Evolutionary conservation across 1,140 invertebrate species (phyloP).

Genomic region (Drosophila littoralis): DNA sequence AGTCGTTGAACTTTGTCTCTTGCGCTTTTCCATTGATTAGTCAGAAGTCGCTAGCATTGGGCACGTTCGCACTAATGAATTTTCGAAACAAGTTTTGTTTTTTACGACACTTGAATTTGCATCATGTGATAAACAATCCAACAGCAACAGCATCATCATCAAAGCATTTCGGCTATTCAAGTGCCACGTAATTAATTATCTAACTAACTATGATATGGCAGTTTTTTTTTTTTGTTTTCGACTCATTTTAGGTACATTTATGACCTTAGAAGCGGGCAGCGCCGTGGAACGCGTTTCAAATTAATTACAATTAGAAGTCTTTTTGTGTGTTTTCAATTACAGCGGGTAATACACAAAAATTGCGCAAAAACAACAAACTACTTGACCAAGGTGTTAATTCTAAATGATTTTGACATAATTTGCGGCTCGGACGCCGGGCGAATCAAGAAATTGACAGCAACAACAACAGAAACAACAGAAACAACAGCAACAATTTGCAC

Average conservation of each 20-base stretch:
- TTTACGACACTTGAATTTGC: constrained; percentile 43
- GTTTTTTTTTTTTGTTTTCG: too few relatives aligned
- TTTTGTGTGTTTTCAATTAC: constrained; percentile 23
- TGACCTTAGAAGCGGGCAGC: constrained; percentile 7
- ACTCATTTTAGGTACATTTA: constrained; percentile 2
- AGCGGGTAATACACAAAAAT: constrained; percentile 47
- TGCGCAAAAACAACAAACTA: constrained; percentile 12
- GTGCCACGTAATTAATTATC: constrained; percentile 16
- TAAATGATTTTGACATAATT: constrained; percentile 43
- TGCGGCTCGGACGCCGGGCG: constrained; percentile 19
- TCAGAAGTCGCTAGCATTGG: constrained; percentile 18
- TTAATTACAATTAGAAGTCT: constrained; percentile 31
- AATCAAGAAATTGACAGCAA: constrained; percentile 36
- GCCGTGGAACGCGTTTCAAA: constrained; percentile 6
- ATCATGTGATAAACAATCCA: constrained; percentile 53
- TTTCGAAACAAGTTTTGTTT: constrained; percentile 56
- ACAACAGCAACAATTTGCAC: constrained; percentile 24
- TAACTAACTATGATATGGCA: constrained; percentile 25
- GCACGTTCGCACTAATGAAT: constrained; percentile 30
- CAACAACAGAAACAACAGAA: constrained; percentile 6
- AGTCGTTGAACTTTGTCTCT: constrained; percentile 73
- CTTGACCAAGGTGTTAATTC: constrained; percentile 71
- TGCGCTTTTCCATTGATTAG: constrained; percentile 61
- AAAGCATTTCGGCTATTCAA: not conserved
- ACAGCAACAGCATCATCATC: not conserved